A percentile compares a stretch with the other conserved stretches of the same genome.
These are phyloP conservation scores for Bothrops jararaca DNA, from an alignment of 2,113 vertebrate species.

Conservation along the genomic window DNA sequence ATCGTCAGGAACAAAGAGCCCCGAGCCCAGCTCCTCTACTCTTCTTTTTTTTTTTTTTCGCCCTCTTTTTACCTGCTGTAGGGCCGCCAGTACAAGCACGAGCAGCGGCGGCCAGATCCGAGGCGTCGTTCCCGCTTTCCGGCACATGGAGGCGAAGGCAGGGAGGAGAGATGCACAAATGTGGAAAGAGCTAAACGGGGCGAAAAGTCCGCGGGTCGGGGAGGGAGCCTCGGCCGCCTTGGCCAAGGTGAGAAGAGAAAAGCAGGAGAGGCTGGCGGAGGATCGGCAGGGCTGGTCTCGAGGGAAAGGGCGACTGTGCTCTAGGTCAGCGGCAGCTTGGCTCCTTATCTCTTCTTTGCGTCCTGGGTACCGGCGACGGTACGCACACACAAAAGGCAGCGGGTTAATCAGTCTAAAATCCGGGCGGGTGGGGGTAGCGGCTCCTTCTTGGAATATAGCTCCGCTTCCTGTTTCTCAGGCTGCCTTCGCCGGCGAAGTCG, in stretches of 20 bases:
- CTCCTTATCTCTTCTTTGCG: conserved; percentile 35
- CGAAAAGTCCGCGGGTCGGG: conserved; percentile 34
- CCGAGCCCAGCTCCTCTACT: conserved; percentile 43
- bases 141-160: conserved; percentile 75
- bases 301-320: conserved; percentile 45
- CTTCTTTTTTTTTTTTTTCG: not conserved
- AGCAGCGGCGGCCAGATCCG: conserved; percentile 73
- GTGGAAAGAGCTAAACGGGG: conserved; percentile 27
- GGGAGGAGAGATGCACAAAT: conserved; percentile 61
- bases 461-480: conserved; percentile 24
- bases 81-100: conserved; percentile 67
- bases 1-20: conserved; percentile 73
- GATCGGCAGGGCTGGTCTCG: not conserved
- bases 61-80: conserved; percentile 68
- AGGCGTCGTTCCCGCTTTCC: conserved; percentile 69
- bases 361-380: conserved; percentile 45
- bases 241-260: conserved; percentile 25
- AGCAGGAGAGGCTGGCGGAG: conserved; percentile 17
- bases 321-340: conserved; percentile 34
- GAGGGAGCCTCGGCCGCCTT: not conserved
- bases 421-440: conserved; percentile 36
- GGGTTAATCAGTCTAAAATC: conserved; percentile 49
- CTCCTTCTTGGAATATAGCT: conserved; percentile 31
- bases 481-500: conserved; percentile 16
- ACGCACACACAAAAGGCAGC: conserved; percentile 57